phyloP scores from a whole-genome alignment of 2,797 vertebrate genomes.

The Perodicticus potto region DNA sequence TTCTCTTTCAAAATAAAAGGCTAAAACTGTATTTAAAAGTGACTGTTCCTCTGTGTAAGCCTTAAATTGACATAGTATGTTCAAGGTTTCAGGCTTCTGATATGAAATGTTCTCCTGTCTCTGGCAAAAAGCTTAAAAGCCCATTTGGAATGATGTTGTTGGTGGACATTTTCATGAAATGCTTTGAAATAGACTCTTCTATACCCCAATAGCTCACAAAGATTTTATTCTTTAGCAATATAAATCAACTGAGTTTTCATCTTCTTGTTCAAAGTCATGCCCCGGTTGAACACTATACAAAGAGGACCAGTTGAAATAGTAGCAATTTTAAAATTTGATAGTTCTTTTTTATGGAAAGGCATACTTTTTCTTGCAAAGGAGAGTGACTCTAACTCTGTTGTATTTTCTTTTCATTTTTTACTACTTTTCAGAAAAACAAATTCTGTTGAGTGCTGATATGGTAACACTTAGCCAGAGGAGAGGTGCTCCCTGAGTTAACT shows the following conservation, averaged over 20 bases:
- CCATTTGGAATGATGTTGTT: conserved; percentile 39
- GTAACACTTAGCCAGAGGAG: not conserved
- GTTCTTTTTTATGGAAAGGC: conserved; percentile 7
- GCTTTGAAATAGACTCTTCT: not conserved
- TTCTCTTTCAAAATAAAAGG: conserved; percentile 67
- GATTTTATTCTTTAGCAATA: conserved; percentile 6
- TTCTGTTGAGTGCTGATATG: not conserved
- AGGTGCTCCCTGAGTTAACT: not conserved
- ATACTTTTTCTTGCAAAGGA: conserved; percentile 32
- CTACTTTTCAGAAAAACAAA: conserved; percentile 36
- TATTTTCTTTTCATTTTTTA: not conserved
- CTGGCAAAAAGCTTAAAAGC: conserved; percentile 48
- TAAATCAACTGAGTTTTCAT: not conserved
- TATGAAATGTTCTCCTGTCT: conserved; percentile 47
- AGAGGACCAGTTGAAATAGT: not conserved
- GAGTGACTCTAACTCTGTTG: conserved; percentile 14
- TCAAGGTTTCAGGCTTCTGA: not conserved
- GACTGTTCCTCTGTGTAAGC: not conserved
- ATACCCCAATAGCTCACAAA: not conserved
- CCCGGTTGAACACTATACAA: not conserved
- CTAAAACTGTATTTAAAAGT: not conserved
- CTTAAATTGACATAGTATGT: conserved; percentile 49
- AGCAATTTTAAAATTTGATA: not conserved
- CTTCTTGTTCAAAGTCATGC: not conserved
- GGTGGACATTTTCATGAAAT: conserved; percentile 53